Conservation (phyloP, 2,888 invertebrate species). For the Masnerella sp. region DNA sequence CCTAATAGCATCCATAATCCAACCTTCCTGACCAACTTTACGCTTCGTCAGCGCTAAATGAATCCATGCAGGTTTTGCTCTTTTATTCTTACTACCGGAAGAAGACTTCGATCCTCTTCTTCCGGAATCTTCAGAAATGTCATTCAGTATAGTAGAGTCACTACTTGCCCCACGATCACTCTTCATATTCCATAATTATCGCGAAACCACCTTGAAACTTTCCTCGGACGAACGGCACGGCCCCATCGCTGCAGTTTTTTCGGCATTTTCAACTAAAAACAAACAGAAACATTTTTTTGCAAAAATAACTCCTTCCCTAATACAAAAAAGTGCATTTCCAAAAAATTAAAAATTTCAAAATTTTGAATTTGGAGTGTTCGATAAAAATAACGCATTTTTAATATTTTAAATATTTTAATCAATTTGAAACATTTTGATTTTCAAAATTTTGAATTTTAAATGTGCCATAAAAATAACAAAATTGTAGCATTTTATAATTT, state of each 20-base stretch:
- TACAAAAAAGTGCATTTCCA: too few species aligned
- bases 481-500: too few species aligned
- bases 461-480: too few species aligned
- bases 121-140: conserved; percentile 52
- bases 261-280: conserved; percentile 52
- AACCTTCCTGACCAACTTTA: conserved; percentile 62
- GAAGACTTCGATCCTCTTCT: conserved; percentile 59
- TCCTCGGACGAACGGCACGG: conserved; percentile 31
- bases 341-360: too few species aligned
- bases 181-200: conserved; percentile 64
- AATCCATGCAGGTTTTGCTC: conserved; percentile 60
- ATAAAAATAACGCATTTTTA: too few species aligned
- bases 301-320: too few species aligned
- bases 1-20: conserved; percentile 71
- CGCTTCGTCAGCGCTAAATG: conserved; percentile 60
- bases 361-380: too few species aligned
- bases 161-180: conserved; percentile 62
- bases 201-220: conserved; percentile 53
- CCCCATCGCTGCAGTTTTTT: conserved; percentile 36
- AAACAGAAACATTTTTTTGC: conserved; percentile 7
- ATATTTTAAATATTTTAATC: too few species aligned
- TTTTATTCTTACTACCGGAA: conserved; percentile 59
- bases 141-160: conserved; percentile 59
- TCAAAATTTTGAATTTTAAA: too few species aligned
- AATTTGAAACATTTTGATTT: too few species aligned